A percentile compares a stretch with the other conserved stretches of the same genome.
Evolutionary conservation across 2,888 invertebrate species (phyloP).

Genomic region (Pristionchus fissidentatus): DNA sequence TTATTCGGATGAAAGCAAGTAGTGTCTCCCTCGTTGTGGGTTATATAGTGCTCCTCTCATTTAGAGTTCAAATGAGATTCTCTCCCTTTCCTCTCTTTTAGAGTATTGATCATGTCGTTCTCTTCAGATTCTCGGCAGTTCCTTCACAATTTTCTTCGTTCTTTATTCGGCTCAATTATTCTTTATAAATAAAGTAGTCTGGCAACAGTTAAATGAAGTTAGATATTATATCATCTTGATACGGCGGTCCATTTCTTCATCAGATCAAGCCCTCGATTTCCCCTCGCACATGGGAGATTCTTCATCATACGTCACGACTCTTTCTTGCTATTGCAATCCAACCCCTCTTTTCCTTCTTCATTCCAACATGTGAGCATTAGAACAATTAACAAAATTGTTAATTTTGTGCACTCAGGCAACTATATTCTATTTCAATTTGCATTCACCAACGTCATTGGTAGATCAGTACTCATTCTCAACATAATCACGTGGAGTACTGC

Average conservation of each 20-base stretch:
- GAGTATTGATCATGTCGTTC: neutral
- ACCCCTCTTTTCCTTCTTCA: neutral
- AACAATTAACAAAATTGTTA: neutral
- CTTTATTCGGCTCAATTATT: neutral
- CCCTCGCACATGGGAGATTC: neutral
- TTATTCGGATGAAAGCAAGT: neutral
- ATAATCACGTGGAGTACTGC: neutral
- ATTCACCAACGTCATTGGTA: neutral
- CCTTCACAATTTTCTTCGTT: neutral
- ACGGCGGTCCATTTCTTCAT: neutral
- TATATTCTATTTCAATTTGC: constrained; percentile 3
- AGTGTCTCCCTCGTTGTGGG: neutral
- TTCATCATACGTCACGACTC: neutral
- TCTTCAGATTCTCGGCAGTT: neutral
- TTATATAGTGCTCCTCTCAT: no score
- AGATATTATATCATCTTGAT: neutral
- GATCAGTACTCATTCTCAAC: neutral
- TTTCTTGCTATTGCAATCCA: neutral
- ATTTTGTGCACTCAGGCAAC: neutral
- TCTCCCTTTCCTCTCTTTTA: no score
- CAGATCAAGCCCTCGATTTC: constrained; percentile 3
- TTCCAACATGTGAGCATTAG: neutral
- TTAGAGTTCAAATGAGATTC: no score
- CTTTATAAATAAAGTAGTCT: neutral
- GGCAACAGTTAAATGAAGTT: neutral